Evolutionary conservation across 2,888 invertebrate species (phyloP).

Genomic region (Drosophila borealis): DNA sequence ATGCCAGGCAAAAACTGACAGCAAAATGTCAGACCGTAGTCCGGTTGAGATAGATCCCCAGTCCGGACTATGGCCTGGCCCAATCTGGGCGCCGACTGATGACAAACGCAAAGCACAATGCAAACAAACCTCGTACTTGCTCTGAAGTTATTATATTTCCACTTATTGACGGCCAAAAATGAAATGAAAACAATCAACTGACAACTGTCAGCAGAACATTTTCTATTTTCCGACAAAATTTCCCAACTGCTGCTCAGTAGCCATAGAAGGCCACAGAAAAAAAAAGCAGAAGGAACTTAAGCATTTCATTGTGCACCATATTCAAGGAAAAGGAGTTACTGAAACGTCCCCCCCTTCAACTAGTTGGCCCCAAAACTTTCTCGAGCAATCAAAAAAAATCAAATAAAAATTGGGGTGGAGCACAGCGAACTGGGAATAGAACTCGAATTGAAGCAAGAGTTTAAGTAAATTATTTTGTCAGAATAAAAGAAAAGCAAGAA

Average conservation of each 20-base stretch:
- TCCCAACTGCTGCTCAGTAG: constrained; percentile 29
- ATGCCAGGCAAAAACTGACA: constrained; percentile 49
- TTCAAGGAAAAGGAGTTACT: constrained; percentile 20
- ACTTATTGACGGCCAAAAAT: constrained; percentile 74
- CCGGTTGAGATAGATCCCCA: constrained; percentile 15
- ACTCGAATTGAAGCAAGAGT: constrained; percentile 44
- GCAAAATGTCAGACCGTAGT: constrained; percentile 33
- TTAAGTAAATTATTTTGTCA: constrained; percentile 60
- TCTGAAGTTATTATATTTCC: constrained; percentile 62
- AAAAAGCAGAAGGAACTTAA: constrained; percentile 20
- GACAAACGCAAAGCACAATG: constrained; percentile 38
- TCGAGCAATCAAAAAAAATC: constrained; percentile 39
- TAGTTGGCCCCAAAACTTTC: constrained; percentile 49
- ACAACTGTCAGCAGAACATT: constrained; percentile 66
- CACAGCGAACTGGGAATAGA: constrained; percentile 20
- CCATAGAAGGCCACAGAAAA: constrained; percentile 12
- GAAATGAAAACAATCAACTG: constrained; percentile 77
- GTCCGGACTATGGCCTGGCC: constrained; percentile 3
- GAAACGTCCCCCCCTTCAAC: constrained; percentile 15
- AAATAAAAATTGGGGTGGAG: neutral
- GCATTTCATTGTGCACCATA: constrained; percentile 32
- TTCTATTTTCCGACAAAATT: constrained; percentile 38
- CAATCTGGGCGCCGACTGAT: constrained; percentile 3
- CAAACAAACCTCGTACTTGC: constrained; percentile 38
- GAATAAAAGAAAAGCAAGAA: constrained; percentile 12